These are phyloP conservation scores for Haliclona indistincta DNA, from an alignment of 37 sponge, comb jelly and placozoan genomes.

Conservation along the genomic window DNA sequence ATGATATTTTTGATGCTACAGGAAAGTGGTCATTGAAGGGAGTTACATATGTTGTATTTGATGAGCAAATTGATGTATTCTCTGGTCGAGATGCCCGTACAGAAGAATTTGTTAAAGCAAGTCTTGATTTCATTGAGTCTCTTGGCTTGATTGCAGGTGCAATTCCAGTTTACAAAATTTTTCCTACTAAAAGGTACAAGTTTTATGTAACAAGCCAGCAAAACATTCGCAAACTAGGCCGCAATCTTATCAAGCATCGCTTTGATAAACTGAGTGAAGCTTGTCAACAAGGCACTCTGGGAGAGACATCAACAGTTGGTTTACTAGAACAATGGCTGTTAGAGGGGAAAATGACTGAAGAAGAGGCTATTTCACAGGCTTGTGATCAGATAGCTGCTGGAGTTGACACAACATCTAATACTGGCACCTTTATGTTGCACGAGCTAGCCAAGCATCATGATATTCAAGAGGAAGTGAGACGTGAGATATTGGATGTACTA, in stretches of 20 bases:
- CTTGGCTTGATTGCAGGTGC: too few species aligned
- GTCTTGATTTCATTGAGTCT: too few species aligned
- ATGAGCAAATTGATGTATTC: constrained; percentile 1
- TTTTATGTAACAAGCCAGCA: not conserved
- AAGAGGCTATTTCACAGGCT: constrained; percentile 30
- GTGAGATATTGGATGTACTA: not conserved
- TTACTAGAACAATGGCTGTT: constrained; percentile 58
- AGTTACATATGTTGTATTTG: constrained; percentile 4
- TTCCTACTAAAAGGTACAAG: constrained; percentile 9
- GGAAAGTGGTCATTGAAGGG: constrained; percentile 39
- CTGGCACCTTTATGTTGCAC: constrained; percentile 5
- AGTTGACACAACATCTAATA: constrained; percentile 31
- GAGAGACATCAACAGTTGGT: not conserved
- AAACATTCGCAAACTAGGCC: not conserved
- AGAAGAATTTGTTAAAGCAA: not conserved
- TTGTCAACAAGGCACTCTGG: constrained; percentile 7
- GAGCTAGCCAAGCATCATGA: constrained; percentile 7
- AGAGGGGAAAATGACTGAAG: constrained; percentile 18
- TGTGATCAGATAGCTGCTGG: constrained; percentile 42
- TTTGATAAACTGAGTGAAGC: not conserved
- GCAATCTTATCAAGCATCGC: too few species aligned
- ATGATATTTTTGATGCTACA: not conserved
- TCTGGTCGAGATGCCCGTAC: not conserved
- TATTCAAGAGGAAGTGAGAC: not conserved
- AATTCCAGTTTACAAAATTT: constrained; percentile 9